A percentile compares a stretch with the other conserved stretches of the same genome.
Conservation (phyloP, 2,797 vertebrate genomes). For the Peromyscus aztecus region DNA sequence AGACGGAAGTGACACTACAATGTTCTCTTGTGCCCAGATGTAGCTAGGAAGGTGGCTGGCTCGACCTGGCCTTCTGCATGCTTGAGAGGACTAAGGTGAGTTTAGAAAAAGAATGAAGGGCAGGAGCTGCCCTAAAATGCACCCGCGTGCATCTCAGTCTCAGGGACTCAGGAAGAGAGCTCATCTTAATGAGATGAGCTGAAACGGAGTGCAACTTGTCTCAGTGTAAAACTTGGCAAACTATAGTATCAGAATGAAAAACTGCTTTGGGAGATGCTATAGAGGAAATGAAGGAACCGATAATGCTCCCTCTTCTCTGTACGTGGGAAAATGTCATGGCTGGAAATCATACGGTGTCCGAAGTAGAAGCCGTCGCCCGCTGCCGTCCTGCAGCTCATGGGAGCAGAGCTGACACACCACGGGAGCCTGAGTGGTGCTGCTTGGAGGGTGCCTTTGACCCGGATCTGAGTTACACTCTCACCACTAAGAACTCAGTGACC, state of each 20-base stretch:
- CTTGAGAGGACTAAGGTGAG: neutral
- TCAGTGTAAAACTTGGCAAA: neutral
- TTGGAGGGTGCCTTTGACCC: neutral
- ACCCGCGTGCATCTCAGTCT: too few species aligned
- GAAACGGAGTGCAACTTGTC: neutral
- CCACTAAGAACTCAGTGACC: neutral
- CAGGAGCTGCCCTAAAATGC: neutral
- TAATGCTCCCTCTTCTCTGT: neutral
- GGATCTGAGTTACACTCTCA: neutral
- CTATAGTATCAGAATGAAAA: neutral
- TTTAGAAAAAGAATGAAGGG: neutral
- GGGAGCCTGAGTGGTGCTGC: neutral
- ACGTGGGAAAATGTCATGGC: rapidly evolving
- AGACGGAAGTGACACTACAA: neutral
- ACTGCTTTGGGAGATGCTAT: neutral
- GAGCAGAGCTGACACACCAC: rapidly evolving
- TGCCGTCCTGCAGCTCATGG: neutral
- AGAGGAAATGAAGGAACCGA: neutral
- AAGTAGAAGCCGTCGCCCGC: neutral
- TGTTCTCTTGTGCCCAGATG: neutral
- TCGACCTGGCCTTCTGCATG: neutral
- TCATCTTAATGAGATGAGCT: neutral
- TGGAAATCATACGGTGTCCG: rapidly evolving
- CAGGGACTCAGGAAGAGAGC: neutral
- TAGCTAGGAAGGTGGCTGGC: neutral